Evolutionary conservation across 2,888 invertebrate genomes (phyloP).

Genomic region (Sericinus montela): DNA sequence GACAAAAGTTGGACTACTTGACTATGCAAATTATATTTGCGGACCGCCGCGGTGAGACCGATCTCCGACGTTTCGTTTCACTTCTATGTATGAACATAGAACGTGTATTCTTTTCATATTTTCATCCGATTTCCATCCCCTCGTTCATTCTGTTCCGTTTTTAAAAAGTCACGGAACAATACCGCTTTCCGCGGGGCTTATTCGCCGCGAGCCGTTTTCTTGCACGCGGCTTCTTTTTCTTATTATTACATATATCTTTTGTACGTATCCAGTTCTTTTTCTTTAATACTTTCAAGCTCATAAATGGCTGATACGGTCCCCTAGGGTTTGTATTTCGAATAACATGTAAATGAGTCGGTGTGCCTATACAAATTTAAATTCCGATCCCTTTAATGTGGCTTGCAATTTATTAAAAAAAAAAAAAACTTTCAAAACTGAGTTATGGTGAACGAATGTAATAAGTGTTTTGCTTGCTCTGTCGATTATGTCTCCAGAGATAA

Average conservation of each 20-base stretch:
- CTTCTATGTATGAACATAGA: slow-evolving; percentile 59
- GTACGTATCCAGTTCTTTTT: slow-evolving; percentile 73
- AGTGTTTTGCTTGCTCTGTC: not conserved
- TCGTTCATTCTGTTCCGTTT: slow-evolving; percentile 74
- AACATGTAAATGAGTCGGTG: slow-evolving; percentile 75
- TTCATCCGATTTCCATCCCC: slow-evolving; percentile 79
- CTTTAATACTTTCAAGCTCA: slow-evolving; percentile 78
- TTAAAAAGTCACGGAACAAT: slow-evolving; percentile 76
- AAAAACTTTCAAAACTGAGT: not conserved
- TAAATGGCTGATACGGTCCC: slow-evolving; percentile 77
- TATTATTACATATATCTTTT: slow-evolving; percentile 70
- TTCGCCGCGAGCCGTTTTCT: slow-evolving; percentile 75
- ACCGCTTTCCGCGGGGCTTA: slow-evolving; percentile 68
- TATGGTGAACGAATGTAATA: slow-evolving; percentile 6
- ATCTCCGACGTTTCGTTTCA: slow-evolving; percentile 76
- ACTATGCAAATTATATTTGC: slow-evolving; percentile 81
- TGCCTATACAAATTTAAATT: slow-evolving; percentile 64
- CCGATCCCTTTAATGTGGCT: slow-evolving; percentile 20
- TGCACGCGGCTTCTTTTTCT: slow-evolving; percentile 69
- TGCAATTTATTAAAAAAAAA: slow-evolving; percentile 12
- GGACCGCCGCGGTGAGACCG: slow-evolving; percentile 73
- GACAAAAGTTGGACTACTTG: slow-evolving; percentile 78
- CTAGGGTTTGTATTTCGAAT: slow-evolving; percentile 73
- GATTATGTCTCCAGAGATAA: slow-evolving; percentile 12
- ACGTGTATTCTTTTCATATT: slow-evolving; percentile 79